phyloP scores from a whole-genome alignment of 2,113 vertebrate genomes.

The Ifrita kowaldi region DNA sequence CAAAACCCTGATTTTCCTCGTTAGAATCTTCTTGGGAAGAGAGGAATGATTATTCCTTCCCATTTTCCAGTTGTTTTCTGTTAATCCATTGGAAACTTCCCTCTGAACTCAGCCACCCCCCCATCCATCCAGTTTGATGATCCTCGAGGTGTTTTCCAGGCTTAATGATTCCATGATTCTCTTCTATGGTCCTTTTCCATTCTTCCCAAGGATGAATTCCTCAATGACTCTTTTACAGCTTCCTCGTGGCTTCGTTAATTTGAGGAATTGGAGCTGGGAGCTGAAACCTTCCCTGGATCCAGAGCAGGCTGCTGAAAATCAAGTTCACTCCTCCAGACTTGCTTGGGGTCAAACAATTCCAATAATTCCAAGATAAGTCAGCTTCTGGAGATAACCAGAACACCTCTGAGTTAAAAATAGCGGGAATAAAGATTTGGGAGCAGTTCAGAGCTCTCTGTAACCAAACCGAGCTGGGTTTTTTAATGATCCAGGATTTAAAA shows the following conservation, averaged over 20 bases:
- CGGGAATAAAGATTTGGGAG: background rate
- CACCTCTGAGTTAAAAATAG: background rate
- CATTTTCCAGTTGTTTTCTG: background rate
- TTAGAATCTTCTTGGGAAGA: accelerated
- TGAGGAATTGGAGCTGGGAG: background rate
- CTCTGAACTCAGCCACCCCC: background rate
- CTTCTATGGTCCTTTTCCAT: accelerated
- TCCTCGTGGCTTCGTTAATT: background rate
- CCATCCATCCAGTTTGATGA: background rate
- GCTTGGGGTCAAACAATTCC: background rate
- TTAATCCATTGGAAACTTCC: background rate
- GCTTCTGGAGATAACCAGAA: background rate
- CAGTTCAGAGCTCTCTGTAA: background rate
- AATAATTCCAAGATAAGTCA: background rate
- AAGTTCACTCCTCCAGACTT: background rate
- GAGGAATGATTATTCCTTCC: background rate
- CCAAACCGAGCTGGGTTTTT: background rate
- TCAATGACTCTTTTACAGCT: background rate
- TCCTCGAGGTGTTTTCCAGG: background rate
- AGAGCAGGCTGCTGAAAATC: background rate
- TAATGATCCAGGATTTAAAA: background rate
- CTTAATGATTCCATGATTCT: background rate
- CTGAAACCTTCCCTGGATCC: background rate
- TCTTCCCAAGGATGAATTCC: background rate
- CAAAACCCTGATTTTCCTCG: background rate